These are phyloP conservation scores for Tychaedon coryphoeus DNA, from an alignment of 2,113 vertebrate genomes.

Conservation along the genomic window DNA sequence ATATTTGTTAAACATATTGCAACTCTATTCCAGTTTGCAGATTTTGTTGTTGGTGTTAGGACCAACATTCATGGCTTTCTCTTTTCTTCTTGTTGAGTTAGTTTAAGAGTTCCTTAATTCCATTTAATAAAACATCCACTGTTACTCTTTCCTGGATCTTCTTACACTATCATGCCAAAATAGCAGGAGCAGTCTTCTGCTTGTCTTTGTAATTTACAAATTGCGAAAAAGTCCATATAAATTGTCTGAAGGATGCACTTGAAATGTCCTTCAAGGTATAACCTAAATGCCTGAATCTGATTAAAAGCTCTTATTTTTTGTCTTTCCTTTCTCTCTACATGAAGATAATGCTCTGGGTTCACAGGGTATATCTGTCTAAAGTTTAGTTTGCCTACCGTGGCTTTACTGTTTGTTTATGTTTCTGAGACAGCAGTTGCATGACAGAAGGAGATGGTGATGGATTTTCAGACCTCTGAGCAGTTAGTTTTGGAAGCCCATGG, in stretches of 20 bases:
- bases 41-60: not conserved
- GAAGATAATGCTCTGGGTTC: not conserved
- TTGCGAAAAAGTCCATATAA: not conserved
- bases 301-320: not conserved
- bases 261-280: not conserved
- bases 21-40: not conserved
- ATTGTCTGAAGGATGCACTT: not conserved
- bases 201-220: not conserved
- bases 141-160: not conserved
- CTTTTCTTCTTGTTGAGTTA: not conserved
- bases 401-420: not conserved
- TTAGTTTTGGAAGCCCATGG: not conserved
- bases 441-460: not conserved
- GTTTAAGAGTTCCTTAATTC: not conserved
- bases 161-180: not conserved
- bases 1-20: not conserved
- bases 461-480: not conserved
- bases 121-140: not conserved
- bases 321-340: not conserved
- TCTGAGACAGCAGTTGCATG: not conserved
- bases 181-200: not conserved
- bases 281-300: not conserved
- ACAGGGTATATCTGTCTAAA: not conserved
- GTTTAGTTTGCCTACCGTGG: not conserved
- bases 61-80: not conserved